Conservation (phyloP, 2,797 vertebrate genomes). For the Paratrypauchen microcephalus region DNA sequence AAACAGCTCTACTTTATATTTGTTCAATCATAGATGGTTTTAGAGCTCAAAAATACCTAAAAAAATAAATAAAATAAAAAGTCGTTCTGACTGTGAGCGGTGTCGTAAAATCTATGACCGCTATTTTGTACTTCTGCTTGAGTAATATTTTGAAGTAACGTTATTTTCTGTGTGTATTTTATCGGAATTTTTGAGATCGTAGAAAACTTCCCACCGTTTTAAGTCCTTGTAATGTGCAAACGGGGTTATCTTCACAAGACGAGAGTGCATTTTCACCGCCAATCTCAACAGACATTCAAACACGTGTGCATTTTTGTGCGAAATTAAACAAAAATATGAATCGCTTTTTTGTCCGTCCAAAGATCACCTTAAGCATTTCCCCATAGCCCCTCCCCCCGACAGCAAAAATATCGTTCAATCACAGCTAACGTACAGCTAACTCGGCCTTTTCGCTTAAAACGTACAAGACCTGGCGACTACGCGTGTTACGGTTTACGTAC, state of each 20-base stretch:
- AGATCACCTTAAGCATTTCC: conserved; percentile 45
- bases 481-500: conserved; percentile 62
- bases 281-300: conserved; percentile 5
- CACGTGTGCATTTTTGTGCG: neutral
- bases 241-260: conserved; percentile 4
- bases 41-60: too few relatives aligned
- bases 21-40: too few relatives aligned
- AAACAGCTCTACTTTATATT: too few relatives aligned
- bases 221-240: neutral
- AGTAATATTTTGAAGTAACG: too few relatives aligned
- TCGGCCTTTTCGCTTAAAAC: conserved; percentile 14
- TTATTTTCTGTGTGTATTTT: too few relatives aligned
- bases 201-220: neutral
- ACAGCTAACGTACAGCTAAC: conserved; percentile 66
- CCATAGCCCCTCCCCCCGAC: conserved; percentile 14
- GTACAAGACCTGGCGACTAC: conserved; percentile 55
- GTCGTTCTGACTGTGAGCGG: too few relatives aligned
- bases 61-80: too few relatives aligned
- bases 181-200: too few relatives aligned
- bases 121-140: too few relatives aligned
- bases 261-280: conserved; percentile 5
- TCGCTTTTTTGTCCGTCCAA: conserved; percentile 23
- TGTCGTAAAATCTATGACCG: too few relatives aligned
- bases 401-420: conserved; percentile 76
- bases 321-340: neutral